These are phyloP conservation scores for Pyxicephalus adspersus DNA, from an alignment of 2,113 vertebrate species.

Conservation along the genomic window DNA sequence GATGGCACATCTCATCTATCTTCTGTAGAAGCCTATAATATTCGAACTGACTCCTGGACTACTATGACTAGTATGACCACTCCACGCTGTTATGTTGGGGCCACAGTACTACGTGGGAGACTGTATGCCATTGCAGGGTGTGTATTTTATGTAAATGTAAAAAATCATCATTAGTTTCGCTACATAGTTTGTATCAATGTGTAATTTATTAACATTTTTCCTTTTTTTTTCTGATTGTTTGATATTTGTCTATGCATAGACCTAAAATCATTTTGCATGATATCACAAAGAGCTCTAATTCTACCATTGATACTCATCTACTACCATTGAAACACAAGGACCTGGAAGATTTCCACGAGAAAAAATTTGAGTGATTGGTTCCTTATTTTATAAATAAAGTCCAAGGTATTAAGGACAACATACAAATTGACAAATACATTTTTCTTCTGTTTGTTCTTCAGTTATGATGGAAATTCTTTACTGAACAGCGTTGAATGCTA, in stretches of 20 bases:
- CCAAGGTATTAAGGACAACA: too few species aligned
- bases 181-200: constrained; percentile 57
- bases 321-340: too few species aligned
- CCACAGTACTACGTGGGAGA: constrained; percentile 91
- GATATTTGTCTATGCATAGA: too few species aligned
- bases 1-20: constrained; percentile 94
- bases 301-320: too few species aligned
- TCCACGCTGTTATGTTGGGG: constrained; percentile 95
- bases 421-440: not conserved
- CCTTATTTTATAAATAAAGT: too few species aligned
- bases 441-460: constrained; percentile 60
- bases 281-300: too few species aligned
- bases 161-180: not conserved
- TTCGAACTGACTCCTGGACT: constrained; percentile 95
- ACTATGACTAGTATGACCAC: constrained; percentile 96
- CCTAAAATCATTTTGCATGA: too few species aligned
- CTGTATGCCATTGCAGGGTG: constrained; percentile 96
- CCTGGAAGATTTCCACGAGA: too few species aligned
- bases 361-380: too few species aligned
- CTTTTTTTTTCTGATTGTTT: too few species aligned
- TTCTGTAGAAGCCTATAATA: constrained; percentile 96
- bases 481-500: constrained; percentile 98
- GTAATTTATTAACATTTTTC: too few species aligned
- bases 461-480: constrained; percentile 95
- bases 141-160: constrained; percentile 15